phyloP scores from a whole-genome alignment of 2,888 invertebrate genomes.

The Andrena haemorrhoa region DNA sequence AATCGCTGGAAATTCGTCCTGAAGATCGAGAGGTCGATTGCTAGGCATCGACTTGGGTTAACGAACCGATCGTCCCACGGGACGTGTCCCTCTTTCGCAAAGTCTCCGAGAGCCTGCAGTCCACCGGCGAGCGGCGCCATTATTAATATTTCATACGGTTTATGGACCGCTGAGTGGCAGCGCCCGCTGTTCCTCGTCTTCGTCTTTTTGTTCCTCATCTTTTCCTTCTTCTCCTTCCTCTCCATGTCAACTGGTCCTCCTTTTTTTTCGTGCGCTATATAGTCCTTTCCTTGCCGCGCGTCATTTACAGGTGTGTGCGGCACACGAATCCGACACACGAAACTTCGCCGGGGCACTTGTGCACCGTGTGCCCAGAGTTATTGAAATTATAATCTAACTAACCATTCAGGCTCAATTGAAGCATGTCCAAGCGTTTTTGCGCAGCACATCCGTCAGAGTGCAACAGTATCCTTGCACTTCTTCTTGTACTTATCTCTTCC shows the following conservation, averaged over 20 bases:
- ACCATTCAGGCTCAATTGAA: too few species aligned
- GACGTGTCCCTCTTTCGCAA: conserved; percentile 70
- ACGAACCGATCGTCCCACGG: conserved; percentile 69
- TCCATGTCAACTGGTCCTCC: conserved; percentile 17
- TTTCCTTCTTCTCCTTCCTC: conserved; percentile 10
- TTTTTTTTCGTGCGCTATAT: conserved; percentile 23
- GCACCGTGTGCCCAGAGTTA: too few species aligned
- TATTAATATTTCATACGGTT: conserved; percentile 78
- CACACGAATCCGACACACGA: conserved; percentile 5
- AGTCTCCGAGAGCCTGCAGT: conserved; percentile 54
- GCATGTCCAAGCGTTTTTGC: neutral
- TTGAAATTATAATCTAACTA: too few species aligned
- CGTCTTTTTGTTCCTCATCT: conserved; percentile 31
- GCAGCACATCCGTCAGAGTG: too few species aligned
- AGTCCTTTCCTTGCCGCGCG: conserved; percentile 27
- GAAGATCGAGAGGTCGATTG: conserved; percentile 39
- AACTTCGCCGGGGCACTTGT: conserved; percentile 22
- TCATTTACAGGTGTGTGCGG: conserved; percentile 51
- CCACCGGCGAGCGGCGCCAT: conserved; percentile 67
- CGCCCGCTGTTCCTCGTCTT: conserved; percentile 68
- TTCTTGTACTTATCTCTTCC: neutral
- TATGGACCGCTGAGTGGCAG: conserved; percentile 77
- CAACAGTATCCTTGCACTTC: too few species aligned
- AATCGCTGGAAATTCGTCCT: conserved; percentile 35
- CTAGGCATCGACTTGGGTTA: conserved; percentile 59